Conservation (phyloP, 2,113 vertebrate genomes). For the Furnarius figulus region DNA sequence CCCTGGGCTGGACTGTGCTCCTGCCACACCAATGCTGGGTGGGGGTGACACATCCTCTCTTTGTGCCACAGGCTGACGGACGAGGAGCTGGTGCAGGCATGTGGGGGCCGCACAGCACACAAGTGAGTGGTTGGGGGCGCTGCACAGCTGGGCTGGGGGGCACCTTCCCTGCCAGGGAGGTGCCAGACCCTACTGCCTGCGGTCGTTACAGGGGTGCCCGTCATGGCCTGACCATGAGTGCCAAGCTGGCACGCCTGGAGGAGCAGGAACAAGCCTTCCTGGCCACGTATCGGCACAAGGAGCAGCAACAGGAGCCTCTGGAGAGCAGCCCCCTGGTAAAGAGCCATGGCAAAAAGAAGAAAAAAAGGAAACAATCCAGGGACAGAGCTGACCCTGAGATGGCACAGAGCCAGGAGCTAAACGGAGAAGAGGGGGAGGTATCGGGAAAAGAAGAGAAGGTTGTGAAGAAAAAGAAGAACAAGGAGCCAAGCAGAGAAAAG, state of each 20-base stretch:
- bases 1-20: rapidly evolving
- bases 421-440: not conserved
- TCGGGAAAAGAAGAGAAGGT: not conserved
- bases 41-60: not conserved
- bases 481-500: not conserved
- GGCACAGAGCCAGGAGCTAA: not conserved
- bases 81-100: conserved; percentile 82
- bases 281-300: conserved; percentile 62
- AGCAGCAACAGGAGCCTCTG: not conserved
- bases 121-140: conserved; percentile 78
- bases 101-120: conserved; percentile 92
- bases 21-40: not conserved
- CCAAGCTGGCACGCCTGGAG: conserved; percentile 90
- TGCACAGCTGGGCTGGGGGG: rapidly evolving
- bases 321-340: not conserved
- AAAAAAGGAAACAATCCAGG: not conserved
- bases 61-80: conserved; percentile 80
- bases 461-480: not conserved
- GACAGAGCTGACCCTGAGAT: not conserved
- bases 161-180: not conserved
- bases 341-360: not conserved
- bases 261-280: conserved; percentile 92
- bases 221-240: conserved; percentile 89
- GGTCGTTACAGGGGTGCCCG: conserved; percentile 80
- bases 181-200: rapidly evolving